Evolutionary conservation across 2,888 invertebrate species (phyloP), one percentile per base, ranked within the genome.

Genomic region (Isotomurus palustris): DNA sequence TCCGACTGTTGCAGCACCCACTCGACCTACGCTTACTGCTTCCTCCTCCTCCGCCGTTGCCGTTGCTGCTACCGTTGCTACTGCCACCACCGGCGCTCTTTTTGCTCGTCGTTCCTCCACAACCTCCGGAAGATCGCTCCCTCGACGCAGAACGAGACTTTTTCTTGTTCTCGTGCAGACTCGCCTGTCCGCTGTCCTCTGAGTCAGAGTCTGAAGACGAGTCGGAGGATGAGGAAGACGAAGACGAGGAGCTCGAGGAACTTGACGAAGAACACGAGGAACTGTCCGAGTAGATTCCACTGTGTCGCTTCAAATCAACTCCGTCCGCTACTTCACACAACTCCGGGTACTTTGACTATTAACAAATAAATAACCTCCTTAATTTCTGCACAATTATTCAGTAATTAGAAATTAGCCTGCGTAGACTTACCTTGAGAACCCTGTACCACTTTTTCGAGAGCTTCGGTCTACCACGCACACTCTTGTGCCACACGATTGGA

Each of bases 401-500:
- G n/a, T 48, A 12, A 45, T 24, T 32, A 51, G 54, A 44, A 27
- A 43, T n/a, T n/a, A n/a, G n/a, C n/a, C n/a, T n/a, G n/a, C n/a
- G n/a, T n/a, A n/a, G 12, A 14, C 61, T 64, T 73, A 80, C 77
- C 79, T 78, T 75, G 60, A 82, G 73, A 59, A 77, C 73, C 57
- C 74, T 73, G 56, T 91, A 79, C 94, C 95, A 96, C 75, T 94
- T 95, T 62, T 86, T 86, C 4, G 96, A 94, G 32, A 99, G 79
- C 76, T 97, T 97, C 3, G 97, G 97, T 28, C 97, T 81, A 3
- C 96, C 96, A 40, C 94, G 83, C 2, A 91, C 88, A 6, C 95
- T 95, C 78, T 97, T 96, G 75, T 96, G 95, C 95, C 96, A 97
- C 1, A 97, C 96, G 14, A 96, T 83, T 0, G 95, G 93, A 75